phyloP scores from a whole-genome alignment of 2,888 invertebrate genomes.

The Drosophila heteroneura region DNA sequence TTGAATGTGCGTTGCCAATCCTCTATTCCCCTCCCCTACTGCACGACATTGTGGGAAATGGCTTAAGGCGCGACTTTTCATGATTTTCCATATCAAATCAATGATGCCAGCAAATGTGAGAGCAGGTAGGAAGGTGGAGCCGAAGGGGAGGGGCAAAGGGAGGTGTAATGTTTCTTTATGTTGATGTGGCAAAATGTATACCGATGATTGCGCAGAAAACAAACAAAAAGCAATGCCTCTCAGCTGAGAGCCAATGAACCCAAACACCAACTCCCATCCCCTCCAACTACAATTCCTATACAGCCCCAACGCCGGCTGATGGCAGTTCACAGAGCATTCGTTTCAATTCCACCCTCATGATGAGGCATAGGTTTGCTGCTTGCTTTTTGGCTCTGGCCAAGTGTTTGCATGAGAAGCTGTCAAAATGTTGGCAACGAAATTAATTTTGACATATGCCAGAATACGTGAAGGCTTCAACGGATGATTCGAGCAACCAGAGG shows the following conservation, averaged over 20 bases:
- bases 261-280: not conserved
- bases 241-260: constrained; percentile 35
- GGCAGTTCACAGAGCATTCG: not conserved
- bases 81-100: constrained; percentile 66
- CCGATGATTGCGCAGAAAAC: constrained; percentile 63
- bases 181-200: constrained; percentile 52
- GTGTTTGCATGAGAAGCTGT: constrained; percentile 75
- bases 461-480: constrained; percentile 63
- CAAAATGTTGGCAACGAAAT: constrained; percentile 74
- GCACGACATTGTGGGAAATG: constrained; percentile 59
- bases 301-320: not conserved
- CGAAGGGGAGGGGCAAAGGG: not conserved
- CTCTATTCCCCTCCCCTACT: not conserved
- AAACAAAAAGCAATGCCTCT: constrained; percentile 42
- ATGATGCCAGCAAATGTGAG: constrained; percentile 56
- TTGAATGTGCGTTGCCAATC: not conserved
- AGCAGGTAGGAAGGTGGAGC: not conserved
- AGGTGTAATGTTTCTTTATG: constrained; percentile 42
- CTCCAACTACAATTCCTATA: not conserved
- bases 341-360: not conserved
- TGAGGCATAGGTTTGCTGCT: constrained; percentile 10
- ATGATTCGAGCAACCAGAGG: constrained; percentile 1
- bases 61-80: constrained; percentile 39
- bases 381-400: constrained; percentile 38
- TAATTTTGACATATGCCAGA: constrained; percentile 79